These are phyloP conservation scores for Taxidea taxus DNA, from an alignment of 2,113 vertebrate genomes.

Conservation along the genomic window DNA sequence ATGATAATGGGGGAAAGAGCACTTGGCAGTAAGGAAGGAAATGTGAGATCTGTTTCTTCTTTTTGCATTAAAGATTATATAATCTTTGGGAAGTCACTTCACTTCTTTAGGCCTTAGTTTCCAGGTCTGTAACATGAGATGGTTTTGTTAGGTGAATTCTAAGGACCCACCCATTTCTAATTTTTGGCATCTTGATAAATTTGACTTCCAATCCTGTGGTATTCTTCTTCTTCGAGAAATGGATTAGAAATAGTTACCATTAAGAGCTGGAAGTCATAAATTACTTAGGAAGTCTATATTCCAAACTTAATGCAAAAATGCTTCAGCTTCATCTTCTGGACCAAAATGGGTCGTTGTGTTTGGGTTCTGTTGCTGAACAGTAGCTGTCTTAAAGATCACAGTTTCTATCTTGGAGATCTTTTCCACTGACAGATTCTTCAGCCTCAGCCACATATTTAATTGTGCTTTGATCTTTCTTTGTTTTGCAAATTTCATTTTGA, in stretches of 20 bases:
- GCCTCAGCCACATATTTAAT: slow-evolving; percentile 51
- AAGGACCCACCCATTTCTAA: background rate
- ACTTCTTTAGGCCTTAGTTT: background rate
- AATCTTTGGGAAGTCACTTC: background rate
- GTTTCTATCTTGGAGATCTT: slow-evolving; percentile 46
- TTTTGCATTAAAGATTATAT: background rate
- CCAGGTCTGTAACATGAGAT: background rate
- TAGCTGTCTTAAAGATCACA: slow-evolving; percentile 29
- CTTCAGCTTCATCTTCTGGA: background rate
- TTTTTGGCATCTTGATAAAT: background rate
- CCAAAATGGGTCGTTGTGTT: background rate
- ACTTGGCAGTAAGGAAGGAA: background rate
- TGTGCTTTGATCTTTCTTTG: slow-evolving; percentile 40
- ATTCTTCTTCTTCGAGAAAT: background rate
- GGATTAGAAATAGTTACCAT: background rate
- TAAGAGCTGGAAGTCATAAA: slow-evolving; percentile 30
- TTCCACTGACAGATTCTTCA: slow-evolving; percentile 21
- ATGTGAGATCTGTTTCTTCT: background rate
- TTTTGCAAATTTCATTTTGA: slow-evolving; percentile 59
- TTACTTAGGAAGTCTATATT: slow-evolving; percentile 38
- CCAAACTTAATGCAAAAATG: background rate
- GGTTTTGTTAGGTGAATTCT: background rate
- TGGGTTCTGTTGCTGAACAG: slow-evolving; percentile 9
- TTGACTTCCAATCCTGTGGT: background rate
- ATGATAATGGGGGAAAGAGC: background rate